A percentile compares a stretch with the other conserved stretches of the same genome.
These are phyloP conservation scores for Drosophila seguyi DNA, from an alignment of 1,140 invertebrate species.

Conservation along the genomic window DNA sequence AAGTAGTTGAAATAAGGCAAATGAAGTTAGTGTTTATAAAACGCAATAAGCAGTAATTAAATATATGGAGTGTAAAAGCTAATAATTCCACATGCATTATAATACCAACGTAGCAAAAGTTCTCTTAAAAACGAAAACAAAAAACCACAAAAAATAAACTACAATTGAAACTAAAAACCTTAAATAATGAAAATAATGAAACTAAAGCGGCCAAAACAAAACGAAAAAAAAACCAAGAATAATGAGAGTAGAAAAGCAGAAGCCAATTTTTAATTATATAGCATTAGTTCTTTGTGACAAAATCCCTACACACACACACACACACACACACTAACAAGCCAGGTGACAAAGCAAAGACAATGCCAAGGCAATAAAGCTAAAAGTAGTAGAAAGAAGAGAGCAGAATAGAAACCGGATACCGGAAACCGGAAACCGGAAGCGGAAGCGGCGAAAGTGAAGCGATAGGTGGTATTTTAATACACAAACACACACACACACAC, in stretches of 20 bases:
- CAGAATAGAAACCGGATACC: background rate
- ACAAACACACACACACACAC: conserved; percentile 17
- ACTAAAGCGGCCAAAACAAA: conserved; percentile 66
- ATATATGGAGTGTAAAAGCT: conserved; percentile 30
- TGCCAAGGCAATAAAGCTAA: conserved; percentile 47
- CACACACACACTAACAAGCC: conserved; percentile 6
- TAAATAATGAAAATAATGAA: conserved; percentile 56
- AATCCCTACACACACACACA: conserved; percentile 18
- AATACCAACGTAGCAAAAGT: conserved; percentile 69
- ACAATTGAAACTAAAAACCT: conserved; percentile 20
- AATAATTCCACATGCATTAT: conserved; percentile 47
- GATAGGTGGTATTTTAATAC: conserved; percentile 60
- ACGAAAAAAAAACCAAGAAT: conserved; percentile 52
- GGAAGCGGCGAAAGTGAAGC: conserved; percentile 16
- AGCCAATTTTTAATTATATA: conserved; percentile 69
- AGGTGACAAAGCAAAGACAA: conserved; percentile 37
- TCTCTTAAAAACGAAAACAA: conserved; percentile 48
- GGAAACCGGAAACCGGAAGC: conserved; percentile 7
- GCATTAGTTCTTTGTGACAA: conserved; percentile 58
- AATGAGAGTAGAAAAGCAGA: conserved; percentile 25
- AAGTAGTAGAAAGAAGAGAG: background rate
- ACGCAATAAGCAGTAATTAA: conserved; percentile 77
- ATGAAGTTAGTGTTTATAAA: conserved; percentile 79
- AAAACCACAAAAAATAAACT: conserved; percentile 10
- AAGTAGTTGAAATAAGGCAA: conserved; percentile 76